Percentiles rank a stretch among this genome's conserved stretches.
phyloP scores from a whole-genome alignment of 2,797 vertebrate genomes.

The Enteromius thamalakanensis region DNA sequence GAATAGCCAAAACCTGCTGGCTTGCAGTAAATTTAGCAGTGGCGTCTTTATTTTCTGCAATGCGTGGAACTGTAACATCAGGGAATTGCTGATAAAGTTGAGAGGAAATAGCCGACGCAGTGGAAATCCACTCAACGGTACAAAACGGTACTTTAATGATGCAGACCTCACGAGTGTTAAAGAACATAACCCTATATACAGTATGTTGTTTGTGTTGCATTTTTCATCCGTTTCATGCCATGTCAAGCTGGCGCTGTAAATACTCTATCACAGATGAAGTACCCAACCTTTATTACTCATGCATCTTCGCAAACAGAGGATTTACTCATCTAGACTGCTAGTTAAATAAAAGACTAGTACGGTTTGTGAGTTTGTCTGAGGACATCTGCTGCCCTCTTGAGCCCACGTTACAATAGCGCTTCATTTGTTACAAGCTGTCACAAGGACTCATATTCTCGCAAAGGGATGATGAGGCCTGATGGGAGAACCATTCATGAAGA shows the following conservation, averaged over 20 bases:
- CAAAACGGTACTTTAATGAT: conserved; percentile 35
- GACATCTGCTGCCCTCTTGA: conserved; percentile 17
- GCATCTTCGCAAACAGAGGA: background rate
- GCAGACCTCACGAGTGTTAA: background rate
- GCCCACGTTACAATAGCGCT: conserved; percentile 19
- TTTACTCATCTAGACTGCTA: conserved; percentile 4
- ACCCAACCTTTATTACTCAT: conserved; percentile 6
- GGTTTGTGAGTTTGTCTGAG: conserved; percentile 7
- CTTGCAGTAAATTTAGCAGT: conserved; percentile 48
- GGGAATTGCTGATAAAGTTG: conserved; percentile 46
- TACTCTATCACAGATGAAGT: conserved; percentile 22
- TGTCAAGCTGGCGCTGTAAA: conserved; percentile 37
- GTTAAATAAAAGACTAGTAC: background rate
- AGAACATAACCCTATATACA: background rate
- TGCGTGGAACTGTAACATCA: conserved; percentile 23
- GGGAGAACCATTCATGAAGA: conserved; percentile 58
- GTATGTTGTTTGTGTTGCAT: background rate
- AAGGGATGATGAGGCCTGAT: conserved; percentile 32
- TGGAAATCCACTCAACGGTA: conserved; percentile 31
- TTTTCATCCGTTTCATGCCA: conserved; percentile 8
- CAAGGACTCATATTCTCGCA: conserved; percentile 31
- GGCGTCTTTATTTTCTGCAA: conserved; percentile 43
- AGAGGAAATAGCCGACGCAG: conserved; percentile 23
- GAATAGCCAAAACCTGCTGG: conserved; percentile 33
- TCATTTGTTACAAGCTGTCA: conserved; percentile 57